Evolutionary conservation across 2,113 vertebrate genomes (phyloP).

Genomic region (Apodemus speciosus): DNA sequence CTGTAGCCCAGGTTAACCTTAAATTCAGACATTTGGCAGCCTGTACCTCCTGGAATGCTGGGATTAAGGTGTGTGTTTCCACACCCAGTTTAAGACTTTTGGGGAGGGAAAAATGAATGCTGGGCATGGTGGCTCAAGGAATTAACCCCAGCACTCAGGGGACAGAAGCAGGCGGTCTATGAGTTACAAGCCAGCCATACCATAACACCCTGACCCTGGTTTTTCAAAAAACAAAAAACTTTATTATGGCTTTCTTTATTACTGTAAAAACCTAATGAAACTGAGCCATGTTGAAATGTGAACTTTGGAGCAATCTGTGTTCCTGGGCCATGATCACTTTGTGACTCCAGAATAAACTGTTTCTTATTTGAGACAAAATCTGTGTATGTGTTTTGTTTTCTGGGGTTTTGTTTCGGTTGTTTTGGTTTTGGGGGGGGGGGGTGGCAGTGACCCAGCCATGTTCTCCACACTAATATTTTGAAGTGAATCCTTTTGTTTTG

Average conservation of each 20-base stretch:
- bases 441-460: no score
- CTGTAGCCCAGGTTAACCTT: background rate
- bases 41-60: background rate
- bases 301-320: background rate
- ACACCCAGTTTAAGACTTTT: background rate
- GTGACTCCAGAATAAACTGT: background rate
- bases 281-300: background rate
- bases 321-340: background rate
- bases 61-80: background rate
- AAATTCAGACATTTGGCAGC: background rate
- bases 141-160: background rate
- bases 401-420: background rate
- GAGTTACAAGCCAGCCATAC: background rate
- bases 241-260: background rate
- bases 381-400: background rate
- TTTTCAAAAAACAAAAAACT: background rate
- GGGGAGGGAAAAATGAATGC: background rate
- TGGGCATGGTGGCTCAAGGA: background rate
- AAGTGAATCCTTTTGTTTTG: background rate
- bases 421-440: background rate
- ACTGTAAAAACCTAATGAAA: background rate
- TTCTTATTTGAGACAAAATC: background rate
- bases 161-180: background rate
- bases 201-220: background rate
- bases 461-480: background rate